Percentiles rank a stretch among this genome's conserved stretches.
phyloP scores from a whole-genome alignment of 2,797 vertebrate species.

The Chromis chromis region DNA sequence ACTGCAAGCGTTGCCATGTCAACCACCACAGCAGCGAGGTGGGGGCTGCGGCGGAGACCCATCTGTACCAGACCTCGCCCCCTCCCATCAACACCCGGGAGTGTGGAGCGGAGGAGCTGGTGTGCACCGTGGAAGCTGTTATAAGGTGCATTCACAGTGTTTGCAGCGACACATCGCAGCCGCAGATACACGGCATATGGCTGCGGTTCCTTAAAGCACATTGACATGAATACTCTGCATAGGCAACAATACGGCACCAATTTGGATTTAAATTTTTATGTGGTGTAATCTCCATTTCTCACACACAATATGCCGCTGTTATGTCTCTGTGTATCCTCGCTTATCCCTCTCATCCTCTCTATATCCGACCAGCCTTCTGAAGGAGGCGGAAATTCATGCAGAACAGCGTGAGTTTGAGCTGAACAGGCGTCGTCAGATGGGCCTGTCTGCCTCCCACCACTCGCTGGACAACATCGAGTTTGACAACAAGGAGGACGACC shows the following conservation, averaged over 20 bases:
- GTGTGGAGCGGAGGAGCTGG: conserved; percentile 97
- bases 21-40: conserved; percentile 98
- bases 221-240: neutral
- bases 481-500: conserved; percentile 99
- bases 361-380: conserved; percentile 87
- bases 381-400: conserved; percentile 98
- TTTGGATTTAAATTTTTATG: neutral
- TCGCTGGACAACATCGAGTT: conserved; percentile 98
- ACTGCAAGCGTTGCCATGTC: conserved; percentile 98
- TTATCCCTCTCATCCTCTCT: conserved; percentile 5
- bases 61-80: conserved; percentile 98
- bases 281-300: neutral
- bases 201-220: neutral
- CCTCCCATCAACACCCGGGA: conserved; percentile 98
- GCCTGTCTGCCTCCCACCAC: conserved; percentile 95
- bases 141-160: conserved; percentile 87
- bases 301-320: neutral
- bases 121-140: conserved; percentile 97
- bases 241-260: neutral
- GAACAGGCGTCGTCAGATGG: conserved; percentile 95
- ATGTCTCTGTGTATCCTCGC: neutral
- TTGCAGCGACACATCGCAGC: conserved; percentile 19
- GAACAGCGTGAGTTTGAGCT: conserved; percentile 96
- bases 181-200: conserved; percentile 2
- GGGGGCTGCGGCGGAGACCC: conserved; percentile 92